A percentile compares a stretch with the other conserved stretches of the same genome.
Evolutionary conservation across 2,797 vertebrate species (phyloP).

Genomic region (Passerculus sandwichensis): DNA sequence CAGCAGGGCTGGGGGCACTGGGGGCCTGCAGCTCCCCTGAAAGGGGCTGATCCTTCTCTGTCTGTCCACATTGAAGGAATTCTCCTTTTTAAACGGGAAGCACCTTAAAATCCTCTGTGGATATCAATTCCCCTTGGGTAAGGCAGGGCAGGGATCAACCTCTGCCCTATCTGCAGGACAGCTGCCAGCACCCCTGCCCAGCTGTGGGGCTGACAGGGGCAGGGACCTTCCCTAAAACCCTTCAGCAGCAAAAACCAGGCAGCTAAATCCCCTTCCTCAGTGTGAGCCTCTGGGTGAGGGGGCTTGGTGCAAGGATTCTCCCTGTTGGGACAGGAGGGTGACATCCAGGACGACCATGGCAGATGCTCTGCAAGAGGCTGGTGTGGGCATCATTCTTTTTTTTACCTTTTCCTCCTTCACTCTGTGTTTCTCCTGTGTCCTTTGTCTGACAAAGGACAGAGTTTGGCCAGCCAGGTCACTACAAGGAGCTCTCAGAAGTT

Average conservation of each 20-base stretch:
- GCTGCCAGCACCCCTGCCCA: not conserved
- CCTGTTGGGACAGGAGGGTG: not conserved
- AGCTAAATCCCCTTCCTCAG: not conserved
- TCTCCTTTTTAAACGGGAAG: fast-evolving
- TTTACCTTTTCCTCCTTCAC: not conserved
- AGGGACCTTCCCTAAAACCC: not conserved
- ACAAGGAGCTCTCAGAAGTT: not conserved
- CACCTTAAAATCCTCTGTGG: not conserved
- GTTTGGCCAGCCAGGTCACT: not conserved
- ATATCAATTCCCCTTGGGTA: fast-evolving
- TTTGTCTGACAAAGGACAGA: not conserved
- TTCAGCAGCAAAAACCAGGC: not conserved
- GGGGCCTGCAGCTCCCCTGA: not conserved
- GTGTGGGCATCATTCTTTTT: not conserved
- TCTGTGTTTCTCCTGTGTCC: not conserved
- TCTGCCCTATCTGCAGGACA: fast-evolving
- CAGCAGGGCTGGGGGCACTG: fast-evolving
- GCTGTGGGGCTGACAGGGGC: not conserved
- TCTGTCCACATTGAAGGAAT: not conserved
- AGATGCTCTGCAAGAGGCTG: not conserved
- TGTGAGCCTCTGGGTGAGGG: not conserved
- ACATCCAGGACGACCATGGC: fast-evolving
- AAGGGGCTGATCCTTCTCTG: not conserved
- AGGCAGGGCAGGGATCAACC: too few species aligned
- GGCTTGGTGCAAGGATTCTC: not conserved